Evolutionary conservation across 2,113 vertebrate species (phyloP).

Genomic region (Ptyas mucosa): DNA sequence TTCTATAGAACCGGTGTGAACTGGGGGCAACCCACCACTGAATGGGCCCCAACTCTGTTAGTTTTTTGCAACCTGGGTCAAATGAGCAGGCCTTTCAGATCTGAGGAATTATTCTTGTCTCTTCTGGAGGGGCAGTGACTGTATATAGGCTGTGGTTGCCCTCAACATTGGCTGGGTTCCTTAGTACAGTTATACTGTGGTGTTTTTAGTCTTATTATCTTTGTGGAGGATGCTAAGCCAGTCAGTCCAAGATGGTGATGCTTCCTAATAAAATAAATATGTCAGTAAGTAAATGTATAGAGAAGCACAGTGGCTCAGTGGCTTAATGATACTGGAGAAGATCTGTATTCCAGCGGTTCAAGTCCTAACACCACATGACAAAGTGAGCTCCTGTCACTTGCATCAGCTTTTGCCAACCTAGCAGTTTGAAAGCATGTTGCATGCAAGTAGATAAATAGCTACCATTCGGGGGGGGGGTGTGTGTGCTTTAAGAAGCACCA

Average conservation of each 20-base stretch:
- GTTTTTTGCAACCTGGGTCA: neutral
- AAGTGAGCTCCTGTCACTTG: neutral
- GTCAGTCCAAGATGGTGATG: neutral
- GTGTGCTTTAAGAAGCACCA: neutral
- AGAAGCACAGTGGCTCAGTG: neutral
- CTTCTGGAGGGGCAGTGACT: neutral
- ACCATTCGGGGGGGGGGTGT: neutral
- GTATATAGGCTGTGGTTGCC: neutral
- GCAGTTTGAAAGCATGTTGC: neutral
- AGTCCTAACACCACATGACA: neutral
- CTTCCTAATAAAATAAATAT: neutral
- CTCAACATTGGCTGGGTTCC: neutral
- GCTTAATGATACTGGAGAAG: neutral
- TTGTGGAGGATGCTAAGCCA: neutral
- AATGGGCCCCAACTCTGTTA: neutral
- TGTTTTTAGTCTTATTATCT: neutral
- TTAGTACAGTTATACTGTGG: neutral
- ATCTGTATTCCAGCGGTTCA: neutral
- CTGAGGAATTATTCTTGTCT: neutral
- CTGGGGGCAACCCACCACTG: too few relatives aligned
- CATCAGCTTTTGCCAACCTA: neutral
- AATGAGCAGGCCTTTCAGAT: neutral
- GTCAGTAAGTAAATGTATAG: neutral
- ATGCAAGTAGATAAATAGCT: neutral
- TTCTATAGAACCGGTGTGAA: too few relatives aligned